Conservation (phyloP, 2,113 vertebrate species). For the Phasianus colchicus region DNA sequence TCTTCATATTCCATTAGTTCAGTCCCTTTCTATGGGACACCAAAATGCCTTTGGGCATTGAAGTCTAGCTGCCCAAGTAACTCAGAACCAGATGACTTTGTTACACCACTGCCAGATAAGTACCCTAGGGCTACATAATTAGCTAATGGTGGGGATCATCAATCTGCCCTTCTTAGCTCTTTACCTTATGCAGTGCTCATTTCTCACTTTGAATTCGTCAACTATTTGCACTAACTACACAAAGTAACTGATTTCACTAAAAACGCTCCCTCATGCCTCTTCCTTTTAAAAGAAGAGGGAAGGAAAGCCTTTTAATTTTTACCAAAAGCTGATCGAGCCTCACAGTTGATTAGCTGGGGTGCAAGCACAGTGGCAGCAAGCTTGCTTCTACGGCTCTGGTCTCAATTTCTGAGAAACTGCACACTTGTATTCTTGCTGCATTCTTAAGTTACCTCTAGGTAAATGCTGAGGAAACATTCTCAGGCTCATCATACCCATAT, state of each 20-base stretch:
- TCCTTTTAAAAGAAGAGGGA: constrained; percentile 11
- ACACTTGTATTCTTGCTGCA: constrained; percentile 91
- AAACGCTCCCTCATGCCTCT: not conserved
- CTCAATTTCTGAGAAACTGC: constrained; percentile 56
- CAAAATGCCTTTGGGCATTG: not conserved
- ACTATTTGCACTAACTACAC: not conserved
- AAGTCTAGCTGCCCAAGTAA: not conserved
- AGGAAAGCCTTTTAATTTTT: constrained; percentile 41
- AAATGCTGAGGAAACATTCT: constrained; percentile 96
- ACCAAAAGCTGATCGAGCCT: not conserved
- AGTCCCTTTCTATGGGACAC: not conserved
- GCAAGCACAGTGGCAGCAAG: constrained; percentile 68
- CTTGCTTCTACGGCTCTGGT: constrained; percentile 46
- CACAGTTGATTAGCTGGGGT: constrained; percentile 20
- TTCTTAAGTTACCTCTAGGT: constrained; percentile 98
- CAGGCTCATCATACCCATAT: constrained; percentile 99
- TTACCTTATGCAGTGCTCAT: not conserved
- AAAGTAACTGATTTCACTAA: not conserved
- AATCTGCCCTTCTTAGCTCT: not conserved
- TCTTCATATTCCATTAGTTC: not conserved
- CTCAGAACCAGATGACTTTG: not conserved
- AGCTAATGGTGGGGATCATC: not conserved
- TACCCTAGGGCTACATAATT: not conserved
- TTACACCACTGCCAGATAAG: not conserved
- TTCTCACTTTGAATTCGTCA: not conserved